Evolutionary conservation across 2,113 vertebrate species (phyloP), one percentile per base, ranked within the genome.

Genomic region (Pitta sordida): DNA sequence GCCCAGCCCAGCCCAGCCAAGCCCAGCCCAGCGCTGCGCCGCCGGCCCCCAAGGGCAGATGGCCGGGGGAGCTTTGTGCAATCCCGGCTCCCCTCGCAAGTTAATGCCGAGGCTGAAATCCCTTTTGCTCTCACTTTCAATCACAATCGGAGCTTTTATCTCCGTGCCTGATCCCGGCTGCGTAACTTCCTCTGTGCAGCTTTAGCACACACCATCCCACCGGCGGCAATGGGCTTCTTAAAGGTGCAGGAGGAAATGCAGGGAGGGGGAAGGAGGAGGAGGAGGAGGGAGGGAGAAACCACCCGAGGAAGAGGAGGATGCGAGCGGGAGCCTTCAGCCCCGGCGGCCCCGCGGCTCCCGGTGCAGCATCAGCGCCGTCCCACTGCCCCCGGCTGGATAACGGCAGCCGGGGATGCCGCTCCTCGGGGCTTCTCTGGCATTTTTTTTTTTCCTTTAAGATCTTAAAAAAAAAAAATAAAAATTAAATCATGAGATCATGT

Each of bases 61-160:
- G 98, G 98, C 96, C 91, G 97, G 70, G 97, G 96, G 27, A 97
- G 98, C 97, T 98, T 98, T 97, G 97, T 97, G 97, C 97, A 97
- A 98, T 91, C 93, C 93, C 73, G 93, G 91, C 97, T 96, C 86
- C 93, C 93, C 97, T 91, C 73, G 68, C 98, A 97, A 97, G 98
- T 99, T 99, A 99, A 98, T 97, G 97, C 98, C 95, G 96, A 95
- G 97, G 98, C 98, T 97, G 81, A 98, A 98, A 98, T 98, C 99
- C 98, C 80, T 97, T 97, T 98, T 97, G 98, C 98, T 98, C 97
- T 98, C 98, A 98, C 98, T 98, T 98, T 98, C 98, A 98, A 98
- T 98, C 98, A 98, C 98, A 98, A 98, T 98, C 98, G 97, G 97
- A 98, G 99, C 98, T 98, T 98, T 98, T 98, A 98, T 98, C 98